phyloP scores from a whole-genome alignment of 2,113 vertebrate genomes.

The Hippopotamus amphibius region DNA sequence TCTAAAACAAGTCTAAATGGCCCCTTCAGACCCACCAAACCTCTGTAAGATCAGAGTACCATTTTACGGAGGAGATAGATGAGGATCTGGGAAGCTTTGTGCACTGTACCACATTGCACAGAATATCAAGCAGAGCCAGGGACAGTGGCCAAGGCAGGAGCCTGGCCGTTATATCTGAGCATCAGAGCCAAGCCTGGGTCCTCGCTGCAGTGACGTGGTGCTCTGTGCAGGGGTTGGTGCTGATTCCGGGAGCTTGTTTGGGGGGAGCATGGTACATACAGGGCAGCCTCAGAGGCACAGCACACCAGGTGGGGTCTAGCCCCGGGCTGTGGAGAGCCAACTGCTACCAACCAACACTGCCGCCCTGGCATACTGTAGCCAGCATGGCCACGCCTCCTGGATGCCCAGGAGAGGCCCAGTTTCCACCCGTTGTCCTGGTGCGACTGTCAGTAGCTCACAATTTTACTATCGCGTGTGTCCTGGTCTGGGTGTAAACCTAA shows the following conservation, averaged over 20 bases:
- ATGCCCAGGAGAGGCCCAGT: neutral
- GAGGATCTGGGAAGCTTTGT: neutral
- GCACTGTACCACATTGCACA: neutral
- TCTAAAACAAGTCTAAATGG: neutral
- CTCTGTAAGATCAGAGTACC: neutral
- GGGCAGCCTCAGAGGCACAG: neutral
- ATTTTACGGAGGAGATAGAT: neutral
- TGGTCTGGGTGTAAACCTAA: neutral
- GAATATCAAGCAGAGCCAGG: neutral
- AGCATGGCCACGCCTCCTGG: neutral
- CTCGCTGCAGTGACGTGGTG: neutral
- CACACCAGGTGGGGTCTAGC: neutral
- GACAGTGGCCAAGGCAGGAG: neutral
- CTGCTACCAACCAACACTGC: accelerated
- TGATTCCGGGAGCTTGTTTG: neutral
- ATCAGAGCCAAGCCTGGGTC: neutral
- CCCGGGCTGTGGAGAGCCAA: neutral
- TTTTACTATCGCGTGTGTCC: neutral
- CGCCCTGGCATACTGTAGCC: accelerated
- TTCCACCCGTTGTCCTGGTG: neutral
- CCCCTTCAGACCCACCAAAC: neutral
- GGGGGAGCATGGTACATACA: neutral
- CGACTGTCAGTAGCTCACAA: neutral
- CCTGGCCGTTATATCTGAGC: neutral
- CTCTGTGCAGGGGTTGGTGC: neutral